These are phyloP conservation scores for Manis pentadactyla DNA, from an alignment of 2,797 vertebrate species.

Conservation along the genomic window DNA sequence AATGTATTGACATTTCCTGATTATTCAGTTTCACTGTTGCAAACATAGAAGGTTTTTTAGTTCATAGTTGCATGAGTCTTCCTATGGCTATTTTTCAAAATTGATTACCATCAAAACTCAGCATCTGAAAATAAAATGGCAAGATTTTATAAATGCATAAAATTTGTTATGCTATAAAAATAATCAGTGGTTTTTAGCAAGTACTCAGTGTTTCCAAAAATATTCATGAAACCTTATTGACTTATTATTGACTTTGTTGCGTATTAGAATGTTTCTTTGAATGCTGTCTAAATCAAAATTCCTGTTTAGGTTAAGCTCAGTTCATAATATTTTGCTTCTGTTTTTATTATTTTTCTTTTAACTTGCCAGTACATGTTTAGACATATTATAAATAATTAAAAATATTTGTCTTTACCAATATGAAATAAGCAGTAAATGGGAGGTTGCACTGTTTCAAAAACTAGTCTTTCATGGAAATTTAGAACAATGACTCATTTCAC, in stretches of 20 bases:
- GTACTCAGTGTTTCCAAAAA: conserved; percentile 5
- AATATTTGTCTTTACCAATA: background rate
- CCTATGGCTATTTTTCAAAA: background rate
- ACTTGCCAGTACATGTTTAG: background rate
- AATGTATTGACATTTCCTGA: background rate
- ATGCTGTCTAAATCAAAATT: conserved; percentile 4
- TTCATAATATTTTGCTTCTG: background rate
- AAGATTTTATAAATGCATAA: background rate
- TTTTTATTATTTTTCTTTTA: conserved; percentile 4
- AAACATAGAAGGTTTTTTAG: background rate
- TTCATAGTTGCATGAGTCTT: background rate
- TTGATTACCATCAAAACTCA: background rate
- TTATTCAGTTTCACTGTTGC: background rate
- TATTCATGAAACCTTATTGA: background rate
- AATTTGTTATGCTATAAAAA: background rate
- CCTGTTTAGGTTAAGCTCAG: background rate
- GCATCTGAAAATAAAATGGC: conserved; percentile 9
- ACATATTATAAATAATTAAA: background rate
- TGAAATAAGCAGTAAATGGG: background rate
- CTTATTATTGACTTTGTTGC: background rate
- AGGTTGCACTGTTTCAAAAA: background rate
- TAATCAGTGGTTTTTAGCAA: background rate
- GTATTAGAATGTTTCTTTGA: background rate
- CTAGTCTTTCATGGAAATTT: background rate
- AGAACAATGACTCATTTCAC: background rate